Conservation (phyloP, 1,140 invertebrate species). For the Araneus ventricosus region DNA sequence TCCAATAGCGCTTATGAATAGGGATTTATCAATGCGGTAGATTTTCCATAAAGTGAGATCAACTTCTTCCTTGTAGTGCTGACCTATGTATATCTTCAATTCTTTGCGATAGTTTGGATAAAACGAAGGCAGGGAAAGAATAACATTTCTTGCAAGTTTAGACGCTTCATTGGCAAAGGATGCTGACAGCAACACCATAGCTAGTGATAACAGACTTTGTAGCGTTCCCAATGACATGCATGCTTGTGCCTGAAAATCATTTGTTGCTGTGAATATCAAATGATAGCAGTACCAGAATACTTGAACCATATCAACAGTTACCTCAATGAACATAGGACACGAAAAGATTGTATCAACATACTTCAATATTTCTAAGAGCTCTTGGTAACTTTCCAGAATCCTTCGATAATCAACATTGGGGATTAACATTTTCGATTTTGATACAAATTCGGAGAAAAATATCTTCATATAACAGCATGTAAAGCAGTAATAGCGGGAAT, state of each 20-base stretch:
- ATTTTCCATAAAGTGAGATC: slow-evolving; percentile 4
- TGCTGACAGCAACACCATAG: background rate
- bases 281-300: background rate
- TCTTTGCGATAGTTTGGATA: background rate
- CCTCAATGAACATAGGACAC: background rate
- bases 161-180: background rate
- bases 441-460: background rate
- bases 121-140: background rate
- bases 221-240: background rate
- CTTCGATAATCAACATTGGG: background rate
- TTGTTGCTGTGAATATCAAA: background rate
- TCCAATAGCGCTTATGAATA: background rate
- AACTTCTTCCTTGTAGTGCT: background rate
- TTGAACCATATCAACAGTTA: background rate
- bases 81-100: background rate
- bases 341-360: background rate
- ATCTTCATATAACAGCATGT: background rate
- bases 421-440: background rate
- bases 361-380: background rate
- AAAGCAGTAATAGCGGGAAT: background rate
- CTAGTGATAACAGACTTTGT: background rate
- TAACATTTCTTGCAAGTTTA: background rate
- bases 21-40: background rate
- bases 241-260: background rate
- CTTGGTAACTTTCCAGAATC: background rate